Evolutionary conservation across 2,888 invertebrate species (phyloP).

Genomic region (Cheilosia vulpina): DNA sequence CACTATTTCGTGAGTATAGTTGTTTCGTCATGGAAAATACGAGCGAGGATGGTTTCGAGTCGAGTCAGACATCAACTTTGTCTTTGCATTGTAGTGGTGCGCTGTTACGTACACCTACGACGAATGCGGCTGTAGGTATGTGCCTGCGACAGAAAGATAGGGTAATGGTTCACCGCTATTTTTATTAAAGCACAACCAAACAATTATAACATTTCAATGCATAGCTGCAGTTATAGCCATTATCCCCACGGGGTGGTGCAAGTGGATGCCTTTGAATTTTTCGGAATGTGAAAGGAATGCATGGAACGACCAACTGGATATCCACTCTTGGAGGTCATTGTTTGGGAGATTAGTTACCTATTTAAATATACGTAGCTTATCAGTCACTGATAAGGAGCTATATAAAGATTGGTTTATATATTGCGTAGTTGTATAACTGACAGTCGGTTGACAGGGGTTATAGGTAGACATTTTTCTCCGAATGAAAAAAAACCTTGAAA

Average conservation of each 20-base stretch:
- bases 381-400: neutral
- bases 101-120: neutral
- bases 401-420: neutral
- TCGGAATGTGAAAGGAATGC: too few species aligned
- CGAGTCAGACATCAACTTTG: neutral
- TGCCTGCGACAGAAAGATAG: neutral
- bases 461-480: too few species aligned
- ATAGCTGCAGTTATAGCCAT: too few species aligned
- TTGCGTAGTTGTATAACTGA: neutral
- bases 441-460: too few species aligned
- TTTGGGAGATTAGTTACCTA: neutral
- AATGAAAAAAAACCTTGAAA: too few species aligned
- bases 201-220: neutral
- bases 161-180: neutral
- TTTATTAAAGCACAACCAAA: neutral
- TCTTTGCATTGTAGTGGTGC: neutral
- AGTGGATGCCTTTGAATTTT: too few species aligned
- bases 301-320: too few species aligned
- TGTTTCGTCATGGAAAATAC: slow-evolving; percentile 66
- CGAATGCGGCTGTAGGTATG: neutral
- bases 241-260: too few species aligned
- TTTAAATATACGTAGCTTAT: neutral
- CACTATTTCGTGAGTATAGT: slow-evolving; percentile 12
- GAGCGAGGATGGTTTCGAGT: slow-evolving; percentile 30
- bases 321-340: too few species aligned